A percentile compares a stretch with the other conserved stretches of the same genome.
These are phyloP conservation scores for Ophioderma brevispina DNA, from an alignment of 35 echinoderm and acorn worm species.

Conservation along the genomic window DNA sequence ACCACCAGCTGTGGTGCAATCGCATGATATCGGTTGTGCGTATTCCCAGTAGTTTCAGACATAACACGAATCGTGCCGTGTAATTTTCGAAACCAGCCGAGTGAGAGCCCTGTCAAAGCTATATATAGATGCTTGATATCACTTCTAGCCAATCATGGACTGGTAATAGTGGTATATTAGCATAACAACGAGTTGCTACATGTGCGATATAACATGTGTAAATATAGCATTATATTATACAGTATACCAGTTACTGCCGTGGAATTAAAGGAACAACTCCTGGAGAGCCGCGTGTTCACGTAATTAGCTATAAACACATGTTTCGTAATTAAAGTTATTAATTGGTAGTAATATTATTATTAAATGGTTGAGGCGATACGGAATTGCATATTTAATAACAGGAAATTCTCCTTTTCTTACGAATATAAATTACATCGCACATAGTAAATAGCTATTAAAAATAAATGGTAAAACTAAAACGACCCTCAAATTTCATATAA, in stretches of 20 bases:
- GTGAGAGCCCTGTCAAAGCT: not conserved
- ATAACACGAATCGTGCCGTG: not conserved
- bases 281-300: not conserved
- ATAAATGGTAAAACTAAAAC: too few relatives aligned
- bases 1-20: slow-evolving; percentile 3
- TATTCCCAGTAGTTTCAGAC: not conserved
- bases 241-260: too few relatives aligned
- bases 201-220: too few relatives aligned
- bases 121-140: not conserved
- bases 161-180: not conserved
- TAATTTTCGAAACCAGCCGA: not conserved
- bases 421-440: too few relatives aligned
- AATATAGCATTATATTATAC: too few relatives aligned
- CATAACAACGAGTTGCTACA: not conserved
- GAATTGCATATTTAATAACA: too few relatives aligned
- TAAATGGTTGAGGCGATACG: too few relatives aligned
- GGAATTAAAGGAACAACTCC: not conserved
- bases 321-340: not conserved
- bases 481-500: too few relatives aligned
- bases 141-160: not conserved
- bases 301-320: slow-evolving; percentile 7
- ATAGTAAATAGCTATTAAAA: too few relatives aligned
- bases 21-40: not conserved
- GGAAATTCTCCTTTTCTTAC: too few relatives aligned
- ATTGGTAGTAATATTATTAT: too few relatives aligned